Percentiles rank a stretch among this genome's conserved stretches.
Conservation (phyloP, 2,888 invertebrate species). For the Conops quadrifasciatus region DNA sequence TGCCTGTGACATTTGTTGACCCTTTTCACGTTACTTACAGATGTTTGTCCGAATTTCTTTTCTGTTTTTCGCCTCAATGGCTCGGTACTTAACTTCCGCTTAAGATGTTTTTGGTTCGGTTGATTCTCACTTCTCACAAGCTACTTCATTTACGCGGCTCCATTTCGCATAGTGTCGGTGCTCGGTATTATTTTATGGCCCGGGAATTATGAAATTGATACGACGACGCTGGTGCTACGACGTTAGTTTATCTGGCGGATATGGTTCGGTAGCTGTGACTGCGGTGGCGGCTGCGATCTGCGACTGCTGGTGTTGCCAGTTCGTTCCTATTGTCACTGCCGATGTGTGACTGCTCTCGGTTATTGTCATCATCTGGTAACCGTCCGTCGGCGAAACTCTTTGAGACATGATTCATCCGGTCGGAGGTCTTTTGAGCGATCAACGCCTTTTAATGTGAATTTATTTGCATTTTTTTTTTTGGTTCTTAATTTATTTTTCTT, state of each 20-base stretch:
- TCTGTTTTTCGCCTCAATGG: neutral
- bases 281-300: neutral
- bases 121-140: conserved; percentile 6
- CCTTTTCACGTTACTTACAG: neutral
- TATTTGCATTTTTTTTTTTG: conserved; percentile 25
- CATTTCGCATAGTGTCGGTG: neutral
- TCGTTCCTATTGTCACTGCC: neutral
- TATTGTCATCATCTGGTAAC: conserved; percentile 26
- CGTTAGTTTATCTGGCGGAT: conserved; percentile 22
- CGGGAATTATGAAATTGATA: conserved; percentile 27
- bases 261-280: conserved; percentile 20
- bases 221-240: conserved; percentile 23
- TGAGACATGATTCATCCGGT: conserved; percentile 58
- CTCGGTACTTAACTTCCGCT: conserved; percentile 29
- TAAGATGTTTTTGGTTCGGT: neutral
- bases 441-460: conserved; percentile 35
- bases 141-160: neutral
- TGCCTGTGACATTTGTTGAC: neutral
- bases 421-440: conserved; percentile 32
- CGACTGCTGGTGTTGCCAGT: neutral
- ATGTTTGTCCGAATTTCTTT: neutral
- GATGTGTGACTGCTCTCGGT: neutral
- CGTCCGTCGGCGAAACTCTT: conserved; percentile 47
- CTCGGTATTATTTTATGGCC: conserved; percentile 2
- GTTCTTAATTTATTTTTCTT: conserved; percentile 15